These are phyloP conservation scores for Rambutsinella grinnellia DNA, from an alignment of 2,888 invertebrate species.

Conservation along the genomic window DNA sequence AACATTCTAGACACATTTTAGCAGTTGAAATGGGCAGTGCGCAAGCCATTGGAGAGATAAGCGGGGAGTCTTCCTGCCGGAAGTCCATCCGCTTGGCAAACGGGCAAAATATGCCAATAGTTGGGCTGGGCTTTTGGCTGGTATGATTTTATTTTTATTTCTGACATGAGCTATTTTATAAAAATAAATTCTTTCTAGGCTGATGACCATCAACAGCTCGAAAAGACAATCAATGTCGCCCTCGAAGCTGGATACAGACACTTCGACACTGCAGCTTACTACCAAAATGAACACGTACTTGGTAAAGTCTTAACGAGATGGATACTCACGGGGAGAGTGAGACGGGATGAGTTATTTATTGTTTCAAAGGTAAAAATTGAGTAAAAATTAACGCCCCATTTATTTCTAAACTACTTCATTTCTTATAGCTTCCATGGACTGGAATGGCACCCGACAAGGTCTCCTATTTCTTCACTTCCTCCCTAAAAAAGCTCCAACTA, in stretches of 20 bases:
- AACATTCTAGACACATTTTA: too few relatives aligned
- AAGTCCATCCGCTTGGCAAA: too few relatives aligned
- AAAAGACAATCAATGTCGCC: slow-evolving; percentile 78
- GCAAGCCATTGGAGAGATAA: too few relatives aligned
- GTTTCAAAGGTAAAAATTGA: slow-evolving; percentile 78
- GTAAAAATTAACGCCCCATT: neutral
- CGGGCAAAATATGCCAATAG: slow-evolving; percentile 78
- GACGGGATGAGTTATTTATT: slow-evolving; percentile 84
- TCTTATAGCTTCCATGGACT: slow-evolving; percentile 62
- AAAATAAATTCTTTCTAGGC: slow-evolving; percentile 2
- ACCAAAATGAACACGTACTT: slow-evolving; percentile 82
- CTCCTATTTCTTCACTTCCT: slow-evolving; percentile 59
- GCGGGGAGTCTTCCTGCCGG: too few relatives aligned
- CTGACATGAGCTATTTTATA: slow-evolving; percentile 6
- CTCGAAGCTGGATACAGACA: slow-evolving; percentile 84
- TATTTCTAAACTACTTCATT: neutral
- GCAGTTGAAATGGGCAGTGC: too few relatives aligned
- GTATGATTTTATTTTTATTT: slow-evolving; percentile 57
- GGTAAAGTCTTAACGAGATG: slow-evolving; percentile 81
- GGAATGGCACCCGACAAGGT: slow-evolving; percentile 57
- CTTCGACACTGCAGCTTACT: slow-evolving; percentile 84
- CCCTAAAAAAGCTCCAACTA: slow-evolving; percentile 77
- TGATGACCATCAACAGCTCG: slow-evolving; percentile 72
- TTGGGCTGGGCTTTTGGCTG: slow-evolving; percentile 81
- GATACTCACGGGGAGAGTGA: slow-evolving; percentile 75